Base-by-base conservation (phyloP, 2,113 vertebrate species). In the Diphyllodes magnificus region DNA sequence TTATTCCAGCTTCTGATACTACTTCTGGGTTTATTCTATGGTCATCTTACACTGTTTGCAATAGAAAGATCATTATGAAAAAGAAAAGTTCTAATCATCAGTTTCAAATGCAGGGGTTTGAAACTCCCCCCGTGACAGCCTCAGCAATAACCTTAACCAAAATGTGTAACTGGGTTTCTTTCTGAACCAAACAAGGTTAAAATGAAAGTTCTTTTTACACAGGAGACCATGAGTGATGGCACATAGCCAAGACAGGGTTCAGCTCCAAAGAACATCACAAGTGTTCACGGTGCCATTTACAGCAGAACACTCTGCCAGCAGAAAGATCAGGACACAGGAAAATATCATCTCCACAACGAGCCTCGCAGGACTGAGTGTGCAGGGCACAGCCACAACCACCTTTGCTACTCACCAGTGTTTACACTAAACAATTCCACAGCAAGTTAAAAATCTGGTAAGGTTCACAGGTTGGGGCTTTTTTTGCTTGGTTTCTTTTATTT, bases 61-160 rank as follows among this genome's bases (percentile, higher is more conserved):
- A 63, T 2, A 42, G 54, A 66, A 57, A 92, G 71, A 94, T 93
- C 95, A 96, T 96, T 94, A 97, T 66, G 92, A 96, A 97, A 98
- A 97, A 96, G 90, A 97, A 93, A 97, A 97, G 64, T 94, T 96
- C 86, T 95, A 94, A 97, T 97, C 86, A 92, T 91, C 86, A 97
- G 15, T 57, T 81, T 50, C 86, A 97, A 97, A 83, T 69, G 86
- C 80, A 90, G 44, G 45, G 51, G 77, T 88, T 76, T 94, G 53
- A 94, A 96, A 93, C 88, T 69, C 92, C 51, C 56, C 88, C 80
- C 17, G 30, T 59, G 80, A 92, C 54, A 91, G 76, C 83, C 92
- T 54, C 95, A 92, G 86, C 66, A 91, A 59, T 44, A 91, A 88
- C 47, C 90, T 25, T 57, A 93, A 95, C 35, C 63, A 86, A 54